Evolutionary conservation across 2,797 vertebrate species (phyloP).

Genomic region (Tarsius wallacei): DNA sequence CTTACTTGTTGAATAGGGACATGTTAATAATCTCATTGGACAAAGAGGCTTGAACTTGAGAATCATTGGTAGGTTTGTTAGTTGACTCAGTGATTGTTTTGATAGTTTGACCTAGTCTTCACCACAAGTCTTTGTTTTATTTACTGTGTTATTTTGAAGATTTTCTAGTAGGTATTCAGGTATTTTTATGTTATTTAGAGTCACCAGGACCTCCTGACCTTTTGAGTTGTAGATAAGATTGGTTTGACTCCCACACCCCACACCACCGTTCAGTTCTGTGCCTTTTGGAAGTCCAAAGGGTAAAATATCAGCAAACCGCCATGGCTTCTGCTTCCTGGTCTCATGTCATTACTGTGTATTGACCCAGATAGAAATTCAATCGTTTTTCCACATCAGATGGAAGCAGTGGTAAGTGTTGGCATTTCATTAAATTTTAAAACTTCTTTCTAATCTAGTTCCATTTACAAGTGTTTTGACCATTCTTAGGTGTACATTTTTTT

Average conservation of each 20-base stretch:
- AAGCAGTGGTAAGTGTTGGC: not conserved
- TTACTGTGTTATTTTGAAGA: not conserved
- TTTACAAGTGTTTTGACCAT: not conserved
- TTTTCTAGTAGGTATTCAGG: not conserved
- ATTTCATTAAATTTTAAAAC: not conserved
- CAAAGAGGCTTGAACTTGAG: not conserved
- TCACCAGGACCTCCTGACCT: not conserved
- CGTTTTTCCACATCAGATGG: not conserved
- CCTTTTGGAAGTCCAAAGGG: not conserved
- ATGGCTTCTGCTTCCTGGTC: not conserved
- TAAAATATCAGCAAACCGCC: not conserved
- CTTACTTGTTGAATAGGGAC: constrained; percentile 1
- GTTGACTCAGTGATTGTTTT: not conserved
- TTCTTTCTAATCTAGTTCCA: not conserved
- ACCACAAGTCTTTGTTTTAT: not conserved
- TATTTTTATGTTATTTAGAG: not conserved
- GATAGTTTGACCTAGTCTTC: not conserved
- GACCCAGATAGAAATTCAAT: not conserved
- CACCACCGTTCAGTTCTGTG: not conserved
- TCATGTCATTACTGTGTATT: not conserved
- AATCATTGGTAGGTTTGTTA: not conserved
- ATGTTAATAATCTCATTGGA: not conserved
- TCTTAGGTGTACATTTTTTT: not conserved
- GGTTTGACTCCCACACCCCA: not conserved
- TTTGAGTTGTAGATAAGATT: constrained; percentile 6